Conservation (phyloP, 2,888 invertebrate genomes). For the Ferdinandea cuprea region DNA sequence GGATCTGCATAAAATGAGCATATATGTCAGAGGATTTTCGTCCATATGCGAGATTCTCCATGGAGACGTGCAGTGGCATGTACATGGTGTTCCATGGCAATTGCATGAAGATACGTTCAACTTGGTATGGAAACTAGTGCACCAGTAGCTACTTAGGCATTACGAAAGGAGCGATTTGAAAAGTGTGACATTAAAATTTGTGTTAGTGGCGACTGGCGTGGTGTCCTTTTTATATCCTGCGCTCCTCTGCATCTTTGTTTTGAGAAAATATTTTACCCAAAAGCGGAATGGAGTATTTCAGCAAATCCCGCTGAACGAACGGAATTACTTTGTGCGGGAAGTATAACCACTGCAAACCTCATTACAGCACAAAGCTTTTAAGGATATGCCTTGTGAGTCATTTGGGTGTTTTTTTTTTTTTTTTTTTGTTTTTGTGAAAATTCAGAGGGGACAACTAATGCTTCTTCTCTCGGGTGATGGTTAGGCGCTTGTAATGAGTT, state of each 20-base stretch:
- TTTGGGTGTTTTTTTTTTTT: too few relatives aligned
- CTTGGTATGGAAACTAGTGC: not conserved
- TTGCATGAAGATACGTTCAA: not conserved
- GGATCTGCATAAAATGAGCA: slow-evolving; percentile 60
- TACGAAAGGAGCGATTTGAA: slow-evolving; percentile 42
- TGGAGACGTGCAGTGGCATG: not conserved
- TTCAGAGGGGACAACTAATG: not conserved
- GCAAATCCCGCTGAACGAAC: slow-evolving; percentile 34
- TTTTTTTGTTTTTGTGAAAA: slow-evolving; percentile 7
- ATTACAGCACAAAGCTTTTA: slow-evolving; percentile 60
- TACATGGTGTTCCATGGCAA: slow-evolving; percentile 22
- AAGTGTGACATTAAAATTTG: slow-evolving; percentile 56
- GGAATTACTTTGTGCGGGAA: slow-evolving; percentile 40
- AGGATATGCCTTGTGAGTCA: slow-evolving; percentile 28
- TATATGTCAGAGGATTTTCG: slow-evolving; percentile 58
- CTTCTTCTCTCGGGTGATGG: not conserved
- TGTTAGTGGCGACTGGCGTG: slow-evolving; percentile 35
- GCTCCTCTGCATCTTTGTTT: too few relatives aligned
- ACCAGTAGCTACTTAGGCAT: not conserved
- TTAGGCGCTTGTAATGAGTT: slow-evolving; percentile 56
- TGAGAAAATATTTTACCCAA: slow-evolving; percentile 4
- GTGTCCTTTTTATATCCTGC: not conserved
- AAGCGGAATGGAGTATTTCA: slow-evolving; percentile 34
- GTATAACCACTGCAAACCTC: slow-evolving; percentile 51
- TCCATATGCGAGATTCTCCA: slow-evolving; percentile 2